Evolutionary conservation across 1,140 invertebrate genomes (phyloP).

Genomic region (Drosophila pseudoobscura): DNA sequence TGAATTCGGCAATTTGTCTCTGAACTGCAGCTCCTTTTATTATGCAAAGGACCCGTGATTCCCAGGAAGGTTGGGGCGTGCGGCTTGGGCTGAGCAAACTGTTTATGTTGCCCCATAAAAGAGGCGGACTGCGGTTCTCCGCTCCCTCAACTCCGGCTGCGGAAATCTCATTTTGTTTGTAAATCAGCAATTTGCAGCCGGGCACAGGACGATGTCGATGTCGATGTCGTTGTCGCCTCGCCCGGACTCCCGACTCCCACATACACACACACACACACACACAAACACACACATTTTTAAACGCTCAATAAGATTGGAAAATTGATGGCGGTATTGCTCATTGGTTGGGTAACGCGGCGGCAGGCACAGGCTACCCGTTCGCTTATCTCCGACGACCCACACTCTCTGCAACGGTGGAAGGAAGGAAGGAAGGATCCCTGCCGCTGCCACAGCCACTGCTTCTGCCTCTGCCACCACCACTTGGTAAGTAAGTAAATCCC

Average conservation of each 20-base stretch:
- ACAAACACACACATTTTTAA: conserved; percentile 59
- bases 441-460: not conserved
- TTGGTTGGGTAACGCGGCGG: conserved; percentile 53
- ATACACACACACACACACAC: conserved; percentile 11
- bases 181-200: conserved; percentile 79
- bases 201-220: conserved; percentile 58
- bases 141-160: conserved; percentile 1
- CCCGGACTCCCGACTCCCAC: not conserved
- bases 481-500: conserved; percentile 68
- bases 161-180: conserved; percentile 80
- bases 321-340: conserved; percentile 75
- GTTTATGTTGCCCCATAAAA: conserved; percentile 66
- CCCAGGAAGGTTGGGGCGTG: not conserved
- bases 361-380: conserved; percentile 39
- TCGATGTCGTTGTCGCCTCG: conserved; percentile 41
- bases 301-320: conserved; percentile 81
- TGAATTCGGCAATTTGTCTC: conserved; percentile 78
- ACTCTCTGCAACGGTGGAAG: not conserved
- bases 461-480: conserved; percentile 14
- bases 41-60: conserved; percentile 57
- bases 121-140: conserved; percentile 41
- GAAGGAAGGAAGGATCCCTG: too few species aligned
- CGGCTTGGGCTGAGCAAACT: conserved; percentile 37
- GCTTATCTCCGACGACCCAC: conserved; percentile 26
- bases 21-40: conserved; percentile 56